phyloP scores from a whole-genome alignment of 2,113 vertebrate genomes.

The Asarcornis scutulata region DNA sequence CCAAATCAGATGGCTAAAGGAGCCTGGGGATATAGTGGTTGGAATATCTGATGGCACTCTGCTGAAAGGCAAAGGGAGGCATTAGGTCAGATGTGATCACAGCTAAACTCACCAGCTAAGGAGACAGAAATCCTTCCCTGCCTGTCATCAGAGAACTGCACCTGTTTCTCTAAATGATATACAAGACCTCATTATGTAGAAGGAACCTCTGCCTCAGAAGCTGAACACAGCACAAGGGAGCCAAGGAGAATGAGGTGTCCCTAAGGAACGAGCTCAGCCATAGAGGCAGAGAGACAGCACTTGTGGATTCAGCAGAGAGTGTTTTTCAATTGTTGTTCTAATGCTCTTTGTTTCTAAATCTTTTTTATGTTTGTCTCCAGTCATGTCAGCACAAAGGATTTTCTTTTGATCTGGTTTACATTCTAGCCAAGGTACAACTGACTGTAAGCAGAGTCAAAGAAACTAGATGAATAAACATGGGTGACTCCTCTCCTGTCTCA shows the following conservation, averaged over 20 bases:
- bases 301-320: background rate
- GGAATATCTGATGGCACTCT: constrained; percentile 29
- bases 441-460: background rate
- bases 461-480: background rate
- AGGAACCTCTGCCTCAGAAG: constrained; percentile 4
- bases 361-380: constrained; percentile 2
- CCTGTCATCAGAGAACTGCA: constrained; percentile 29
- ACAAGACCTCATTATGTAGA: background rate
- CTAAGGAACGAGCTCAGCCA: background rate
- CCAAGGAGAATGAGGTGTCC: fast-evolving
- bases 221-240: background rate
- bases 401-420: background rate
- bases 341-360: background rate
- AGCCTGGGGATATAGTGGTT: background rate
- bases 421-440: background rate
- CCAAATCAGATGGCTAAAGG: background rate
- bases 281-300: background rate
- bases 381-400: background rate
- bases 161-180: constrained; percentile 41
- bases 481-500: background rate
- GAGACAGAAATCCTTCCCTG: constrained; percentile 43
- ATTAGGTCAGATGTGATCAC: constrained; percentile 30
- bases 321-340: background rate
- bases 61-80: constrained; percentile 8
- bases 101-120: constrained; percentile 36